Evolutionary conservation across 2,113 vertebrate genomes (phyloP), one percentile per base, ranked within the genome.

Genomic region (Corythornis vintsioides): DNA sequence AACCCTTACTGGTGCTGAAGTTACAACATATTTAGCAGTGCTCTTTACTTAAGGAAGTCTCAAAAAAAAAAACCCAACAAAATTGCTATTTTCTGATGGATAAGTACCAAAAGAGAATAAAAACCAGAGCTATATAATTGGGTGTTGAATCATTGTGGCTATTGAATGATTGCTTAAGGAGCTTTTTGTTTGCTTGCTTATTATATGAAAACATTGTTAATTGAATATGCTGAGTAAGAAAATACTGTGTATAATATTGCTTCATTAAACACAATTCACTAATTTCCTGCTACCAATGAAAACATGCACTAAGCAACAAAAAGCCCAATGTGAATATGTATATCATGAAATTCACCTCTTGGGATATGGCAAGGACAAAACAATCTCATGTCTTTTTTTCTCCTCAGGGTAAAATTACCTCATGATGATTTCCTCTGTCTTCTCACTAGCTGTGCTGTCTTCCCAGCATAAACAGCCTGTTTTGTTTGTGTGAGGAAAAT

Each of bases 221-320:
- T 71, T 91, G 56, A 86, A 43, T 60, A 38, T 29, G 80, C 47
- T 81, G 87, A 66, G 21, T 89, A 93, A 87, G 72, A 60, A 93
- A 97, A 76, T 52, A 25, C 6, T 92, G 80, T 20, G 29, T 45
- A 92, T 43, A 80, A 35, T 91, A 71, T 71, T 7, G 5, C 42
- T 89, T 93, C n/a, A 65, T 87, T 95, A 95, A 94, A 81, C 38
- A 88, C 26, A 96, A 83, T 77, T 40, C 75, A 38, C 71, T 92
- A 95, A 94, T 93, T 69, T 71, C 29, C 83, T 66, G 55, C 64
- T 83, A 82, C 13, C 94, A 95, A 84, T 79, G 83, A 94, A 94
- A 93, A 64, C 33, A 93, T 10, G 76, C 16, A 67, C 74, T 92
- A 66, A 94, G 83, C 88, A 88, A 77, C 47, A 69, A 79, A 95